Conservation (phyloP, 2,888 invertebrate species). For the Calameuta filiformis region DNA sequence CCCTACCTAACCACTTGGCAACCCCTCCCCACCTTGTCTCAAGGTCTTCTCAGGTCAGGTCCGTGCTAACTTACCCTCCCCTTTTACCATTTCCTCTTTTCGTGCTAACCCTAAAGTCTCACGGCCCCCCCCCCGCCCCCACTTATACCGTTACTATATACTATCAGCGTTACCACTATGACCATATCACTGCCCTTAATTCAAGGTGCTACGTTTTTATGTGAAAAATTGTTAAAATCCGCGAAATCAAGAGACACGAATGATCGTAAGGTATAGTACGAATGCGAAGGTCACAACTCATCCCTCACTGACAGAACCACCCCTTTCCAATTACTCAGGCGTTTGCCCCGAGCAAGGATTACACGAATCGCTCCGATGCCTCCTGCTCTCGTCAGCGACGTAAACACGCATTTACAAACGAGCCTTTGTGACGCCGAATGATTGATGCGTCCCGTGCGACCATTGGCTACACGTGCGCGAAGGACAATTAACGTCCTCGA, state of each 20-base stretch:
- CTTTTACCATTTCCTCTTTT: not conserved
- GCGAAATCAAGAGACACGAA: too few relatives aligned
- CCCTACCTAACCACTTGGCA: not conserved
- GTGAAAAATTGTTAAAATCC: not conserved
- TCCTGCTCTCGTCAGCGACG: not conserved
- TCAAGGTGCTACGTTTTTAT: not conserved
- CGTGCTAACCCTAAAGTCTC: not conserved
- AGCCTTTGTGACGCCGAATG: conserved; percentile 1
- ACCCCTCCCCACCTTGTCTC: conserved; percentile 8
- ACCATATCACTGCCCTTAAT: not conserved
- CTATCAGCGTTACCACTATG: not conserved
- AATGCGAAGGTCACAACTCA: not conserved
- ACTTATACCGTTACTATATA: not conserved
- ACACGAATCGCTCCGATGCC: not conserved
- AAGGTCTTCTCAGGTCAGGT: conserved; percentile 21
- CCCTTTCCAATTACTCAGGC: not conserved
- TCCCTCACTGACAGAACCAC: not conserved
- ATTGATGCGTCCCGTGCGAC: conserved; percentile 7
- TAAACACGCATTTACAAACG: conserved; percentile 4
- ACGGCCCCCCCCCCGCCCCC: not conserved
- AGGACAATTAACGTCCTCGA: conserved; percentile 4
- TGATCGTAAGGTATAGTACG: not conserved
- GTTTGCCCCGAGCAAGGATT: not conserved
- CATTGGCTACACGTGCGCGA: not conserved
- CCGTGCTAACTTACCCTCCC: conserved; percentile 1